These are phyloP conservation scores for Alitta virens DNA, from an alignment of 2,888 invertebrate species.

Conservation along the genomic window DNA sequence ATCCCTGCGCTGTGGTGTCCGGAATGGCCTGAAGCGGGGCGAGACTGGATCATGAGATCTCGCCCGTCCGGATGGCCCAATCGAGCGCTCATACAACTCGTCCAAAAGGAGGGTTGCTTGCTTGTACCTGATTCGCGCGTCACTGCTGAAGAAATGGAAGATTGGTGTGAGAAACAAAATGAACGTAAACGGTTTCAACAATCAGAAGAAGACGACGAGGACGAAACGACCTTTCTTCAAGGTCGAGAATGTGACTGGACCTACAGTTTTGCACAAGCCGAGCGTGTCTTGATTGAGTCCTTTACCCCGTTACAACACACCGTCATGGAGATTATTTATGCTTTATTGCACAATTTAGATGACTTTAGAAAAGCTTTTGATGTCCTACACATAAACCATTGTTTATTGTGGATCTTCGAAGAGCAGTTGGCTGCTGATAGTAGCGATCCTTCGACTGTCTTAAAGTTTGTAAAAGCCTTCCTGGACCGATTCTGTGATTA, in stretches of 20 bases:
- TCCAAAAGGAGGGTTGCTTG: background rate
- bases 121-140: background rate
- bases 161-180: background rate
- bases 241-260: background rate
- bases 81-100: background rate
- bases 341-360: background rate
- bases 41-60: background rate
- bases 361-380: background rate
- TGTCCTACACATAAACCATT: background rate
- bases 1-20: background rate
- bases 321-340: background rate
- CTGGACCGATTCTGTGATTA: background rate
- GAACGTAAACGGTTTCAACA: no score
- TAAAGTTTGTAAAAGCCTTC: background rate
- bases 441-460: background rate
- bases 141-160: background rate
- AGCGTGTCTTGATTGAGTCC: background rate
- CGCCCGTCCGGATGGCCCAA: background rate
- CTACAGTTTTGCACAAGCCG: background rate
- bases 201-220: no score
- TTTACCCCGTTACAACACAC: background rate
- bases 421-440: background rate
- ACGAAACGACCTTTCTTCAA: no score
- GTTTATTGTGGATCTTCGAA: background rate
- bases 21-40: background rate